Evolutionary conservation across 2,113 vertebrate species (phyloP).

Genomic region (Nothocercus nigrocapillus): DNA sequence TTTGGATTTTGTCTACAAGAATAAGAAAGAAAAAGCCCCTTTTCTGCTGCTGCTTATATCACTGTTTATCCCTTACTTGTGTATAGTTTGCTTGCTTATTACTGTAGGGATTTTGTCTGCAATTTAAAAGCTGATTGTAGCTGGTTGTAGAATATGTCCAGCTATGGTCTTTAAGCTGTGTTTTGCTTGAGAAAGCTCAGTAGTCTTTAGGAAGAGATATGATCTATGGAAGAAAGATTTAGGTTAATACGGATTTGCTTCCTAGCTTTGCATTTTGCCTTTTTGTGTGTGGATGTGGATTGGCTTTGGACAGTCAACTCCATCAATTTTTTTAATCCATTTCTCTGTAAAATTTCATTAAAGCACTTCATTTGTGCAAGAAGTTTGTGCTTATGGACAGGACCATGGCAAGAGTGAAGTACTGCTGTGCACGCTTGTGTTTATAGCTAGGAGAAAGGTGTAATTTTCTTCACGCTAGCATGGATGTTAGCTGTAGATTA

Average conservation of each 20-base stretch:
- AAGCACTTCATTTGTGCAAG: not conserved
- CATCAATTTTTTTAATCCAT: not conserved
- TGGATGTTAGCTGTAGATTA: not conserved
- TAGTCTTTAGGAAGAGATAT: not conserved
- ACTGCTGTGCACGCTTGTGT: not conserved
- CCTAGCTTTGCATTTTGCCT: not conserved
- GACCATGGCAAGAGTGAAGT: not conserved
- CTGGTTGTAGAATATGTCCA: not conserved
- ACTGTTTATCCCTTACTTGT: not conserved
- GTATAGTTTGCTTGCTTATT: not conserved
- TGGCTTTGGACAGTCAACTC: not conserved
- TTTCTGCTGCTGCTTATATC: not conserved
- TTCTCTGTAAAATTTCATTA: not conserved
- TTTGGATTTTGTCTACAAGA: fast-evolving
- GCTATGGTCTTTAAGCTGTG: not conserved
- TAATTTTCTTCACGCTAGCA: not conserved
- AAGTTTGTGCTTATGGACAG: not conserved
- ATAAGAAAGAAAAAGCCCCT: not conserved
- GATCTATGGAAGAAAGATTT: not conserved
- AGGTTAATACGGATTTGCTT: not conserved
- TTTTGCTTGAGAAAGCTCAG: not conserved
- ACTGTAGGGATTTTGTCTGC: not conserved
- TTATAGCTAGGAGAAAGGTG: not conserved
- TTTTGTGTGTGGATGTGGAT: not conserved
- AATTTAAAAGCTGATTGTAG: not conserved